These are phyloP conservation scores for Helarctos malayanus DNA, from an alignment of 2,797 vertebrate species.

Conservation along the genomic window DNA sequence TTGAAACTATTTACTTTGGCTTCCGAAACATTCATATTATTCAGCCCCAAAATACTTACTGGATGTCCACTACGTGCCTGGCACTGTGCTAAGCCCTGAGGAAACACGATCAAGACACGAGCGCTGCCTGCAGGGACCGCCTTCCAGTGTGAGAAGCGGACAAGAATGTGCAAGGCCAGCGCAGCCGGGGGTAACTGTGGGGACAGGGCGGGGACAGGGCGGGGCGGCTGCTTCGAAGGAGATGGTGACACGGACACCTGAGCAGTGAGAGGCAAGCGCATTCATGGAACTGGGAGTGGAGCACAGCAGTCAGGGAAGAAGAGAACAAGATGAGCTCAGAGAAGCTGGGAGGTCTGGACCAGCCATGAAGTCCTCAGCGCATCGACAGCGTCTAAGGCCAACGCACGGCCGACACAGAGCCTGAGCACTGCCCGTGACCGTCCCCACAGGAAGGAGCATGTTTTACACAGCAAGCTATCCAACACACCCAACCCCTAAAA, in stretches of 20 bases:
- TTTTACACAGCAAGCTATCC: too few relatives aligned
- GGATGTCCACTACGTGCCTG: background rate
- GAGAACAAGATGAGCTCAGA: background rate
- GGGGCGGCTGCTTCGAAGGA: background rate
- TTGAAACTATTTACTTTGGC: background rate
- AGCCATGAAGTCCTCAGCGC: background rate
- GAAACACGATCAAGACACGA: background rate
- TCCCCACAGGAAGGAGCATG: background rate
- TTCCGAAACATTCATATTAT: background rate
- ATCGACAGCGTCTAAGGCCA: rapidly evolving
- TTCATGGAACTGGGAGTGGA: background rate
- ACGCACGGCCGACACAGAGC: background rate
- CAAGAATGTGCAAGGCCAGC: rapidly evolving
- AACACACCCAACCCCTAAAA: background rate
- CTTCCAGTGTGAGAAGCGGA: background rate
- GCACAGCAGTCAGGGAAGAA: background rate
- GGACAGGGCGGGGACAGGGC: background rate
- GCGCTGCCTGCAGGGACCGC: background rate
- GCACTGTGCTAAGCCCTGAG: background rate
- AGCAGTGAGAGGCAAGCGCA: background rate
- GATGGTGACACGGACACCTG: background rate
- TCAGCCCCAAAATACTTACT: background rate
- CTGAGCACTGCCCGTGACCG: rapidly evolving
- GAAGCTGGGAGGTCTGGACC: background rate
- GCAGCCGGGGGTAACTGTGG: too few relatives aligned